Base-by-base conservation (phyloP, 1,140 invertebrate genomes). In the Leucophenga varia region DNA sequence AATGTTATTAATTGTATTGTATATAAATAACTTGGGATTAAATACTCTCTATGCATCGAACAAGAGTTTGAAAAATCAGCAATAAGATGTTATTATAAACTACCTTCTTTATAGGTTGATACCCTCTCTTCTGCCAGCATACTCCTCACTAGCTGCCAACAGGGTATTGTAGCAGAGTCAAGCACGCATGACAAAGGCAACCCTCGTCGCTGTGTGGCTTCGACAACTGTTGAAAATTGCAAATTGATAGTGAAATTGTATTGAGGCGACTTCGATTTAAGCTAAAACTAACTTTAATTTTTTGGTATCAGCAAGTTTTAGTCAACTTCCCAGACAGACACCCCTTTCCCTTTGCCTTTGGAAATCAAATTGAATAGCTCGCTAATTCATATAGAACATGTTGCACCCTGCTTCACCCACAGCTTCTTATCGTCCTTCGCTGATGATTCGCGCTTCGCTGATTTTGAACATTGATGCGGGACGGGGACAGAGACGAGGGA, bases 191-290 rank as follows among this genome's bases (percentile, higher is more conserved):
- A n/a, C n/a, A n/a, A n/a, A n/a, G n/a, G n/a, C n/a, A n/a, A n/a
- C n/a, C 54, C 54, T 56, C 41, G 25, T 22, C n/a, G n/a, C 32
- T 36, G 28, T 40, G 41, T 30, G 47, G 44, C 43, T 54, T 20
- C 34, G 55, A 57, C 55, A 57, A 54, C 55, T 57, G 55, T 57
- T 54, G 52, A 54, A 47, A 57, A 57, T 57, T 41, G 52, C 47
- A 50, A 54, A 50, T 54, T 54, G 36, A 54, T 57, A 40, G 22
- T 35, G 52, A 31, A 42, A 35, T 47, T 50, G 8, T 20, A 57
- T 57, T 47, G 55, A 47, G 16, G n/a, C 34, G 34, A 51, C 47
- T 47, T 34, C 43, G 52, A 54, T 54, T 51, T 37, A 47, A 49
- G 47, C 47, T 16, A 50, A 46, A 50, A 47, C 30, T n/a, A n/a